Conservation (phyloP, 2,113 vertebrate species). For the Scopus umbretta region DNA sequence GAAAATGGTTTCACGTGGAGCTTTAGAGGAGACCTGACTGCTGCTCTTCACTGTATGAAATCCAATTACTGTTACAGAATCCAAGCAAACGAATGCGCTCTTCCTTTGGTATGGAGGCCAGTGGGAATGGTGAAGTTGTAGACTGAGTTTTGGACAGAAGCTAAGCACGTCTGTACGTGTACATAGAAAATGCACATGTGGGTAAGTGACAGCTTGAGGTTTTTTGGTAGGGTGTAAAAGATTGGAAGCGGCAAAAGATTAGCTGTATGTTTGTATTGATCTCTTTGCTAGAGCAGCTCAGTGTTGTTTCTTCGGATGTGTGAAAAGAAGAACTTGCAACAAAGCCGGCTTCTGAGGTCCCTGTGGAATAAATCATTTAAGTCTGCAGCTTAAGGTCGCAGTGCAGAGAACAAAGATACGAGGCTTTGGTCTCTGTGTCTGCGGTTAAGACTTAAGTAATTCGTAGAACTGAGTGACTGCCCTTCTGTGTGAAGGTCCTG, state of each 20-base stretch:
- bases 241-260: not conserved
- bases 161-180: rapidly evolving
- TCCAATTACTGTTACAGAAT: not conserved
- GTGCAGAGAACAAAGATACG: not conserved
- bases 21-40: not conserved
- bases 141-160: not conserved
- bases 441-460: not conserved
- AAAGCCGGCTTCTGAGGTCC: not conserved
- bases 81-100: not conserved
- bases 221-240: not conserved
- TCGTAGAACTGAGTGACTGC: not conserved
- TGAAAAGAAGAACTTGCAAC: not conserved
- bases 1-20: not conserved
- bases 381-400: not conserved
- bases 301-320: not conserved
- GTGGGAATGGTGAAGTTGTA: not conserved
- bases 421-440: not conserved
- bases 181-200: rapidly evolving
- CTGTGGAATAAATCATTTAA: not conserved
- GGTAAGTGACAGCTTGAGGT: not conserved
- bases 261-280: not conserved
- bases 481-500: not conserved
- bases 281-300: not conserved
- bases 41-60: not conserved
- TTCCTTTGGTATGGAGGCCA: not conserved